Percentiles rank a stretch among this genome's conserved stretches.
Evolutionary conservation across 2,113 vertebrate species (phyloP).

Genomic region (Cheirogaleus medius): DNA sequence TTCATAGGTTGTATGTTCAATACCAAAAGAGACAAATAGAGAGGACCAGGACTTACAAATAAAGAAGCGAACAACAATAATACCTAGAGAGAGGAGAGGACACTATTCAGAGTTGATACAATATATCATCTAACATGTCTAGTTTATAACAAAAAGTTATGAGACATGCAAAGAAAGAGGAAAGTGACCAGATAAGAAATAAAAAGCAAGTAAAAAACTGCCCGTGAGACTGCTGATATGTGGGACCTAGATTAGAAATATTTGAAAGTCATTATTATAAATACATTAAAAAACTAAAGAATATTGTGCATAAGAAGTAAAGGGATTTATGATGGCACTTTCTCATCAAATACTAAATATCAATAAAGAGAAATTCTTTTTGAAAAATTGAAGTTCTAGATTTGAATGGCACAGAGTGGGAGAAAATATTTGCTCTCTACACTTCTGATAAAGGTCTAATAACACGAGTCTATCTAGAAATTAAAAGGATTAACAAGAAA

Average conservation of each 20-base stretch:
- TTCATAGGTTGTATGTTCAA: background rate
- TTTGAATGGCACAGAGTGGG: background rate
- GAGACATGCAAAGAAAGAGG: background rate
- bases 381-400: background rate
- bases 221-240: background rate
- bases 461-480: too few relatives aligned
- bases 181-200: background rate
- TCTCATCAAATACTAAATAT: background rate
- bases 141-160: background rate
- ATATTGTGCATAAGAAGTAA: background rate
- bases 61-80: background rate
- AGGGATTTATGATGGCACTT: background rate
- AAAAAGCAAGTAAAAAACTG: background rate
- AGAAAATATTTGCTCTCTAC: too few relatives aligned
- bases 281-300: background rate
- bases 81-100: background rate
- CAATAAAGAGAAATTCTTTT: background rate
- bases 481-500: too few relatives aligned
- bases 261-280: background rate
- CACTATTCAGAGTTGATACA: accelerated
- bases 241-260: background rate
- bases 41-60: background rate
- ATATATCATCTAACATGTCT: background rate
- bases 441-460: too few relatives aligned
- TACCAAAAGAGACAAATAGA: background rate